Evolutionary conservation across 1,140 invertebrate species (phyloP), one percentile per base, ranked within the genome.

Genomic region (Dendrolimus punctatus): DNA sequence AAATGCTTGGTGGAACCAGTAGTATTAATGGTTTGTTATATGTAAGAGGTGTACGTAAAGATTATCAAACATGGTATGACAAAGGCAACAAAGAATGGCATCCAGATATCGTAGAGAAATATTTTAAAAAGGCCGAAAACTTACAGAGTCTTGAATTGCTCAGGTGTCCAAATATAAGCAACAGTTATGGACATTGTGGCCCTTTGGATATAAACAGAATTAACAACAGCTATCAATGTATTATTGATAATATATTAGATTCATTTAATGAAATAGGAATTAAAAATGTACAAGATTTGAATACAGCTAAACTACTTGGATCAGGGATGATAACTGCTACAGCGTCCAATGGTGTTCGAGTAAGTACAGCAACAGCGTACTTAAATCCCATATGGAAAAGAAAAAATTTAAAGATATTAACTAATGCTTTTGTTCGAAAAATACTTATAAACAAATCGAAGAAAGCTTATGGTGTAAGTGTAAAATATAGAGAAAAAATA

Each of bases 21-120:
- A 90, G 88, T 0, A 89, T 94, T 2, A 96, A 96, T 80, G 93
- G 89, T 1, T 95, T 96, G 93, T 88, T 93, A 36, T 95, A 94
- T 76, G 88, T 92, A 0, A 78, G 92, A 49, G 94, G 93, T n/a
- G n/a, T n/a, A n/a, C n/a, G n/a, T n/a, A n/a, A n/a, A n/a, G n/a
- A n/a, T n/a, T n/a, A n/a, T n/a, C n/a, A n/a, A n/a, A n/a, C n/a
- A n/a, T n/a, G n/a, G n/a, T n/a, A n/a, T n/a, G n/a, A n/a, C n/a
- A n/a, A n/a, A n/a, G n/a, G n/a, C n/a, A n/a, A n/a, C n/a, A n/a
- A n/a, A n/a, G n/a, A n/a, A n/a, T n/a, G 93, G 93, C 88, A 88
- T 39, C 94, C 91, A 60, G 42, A 64, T n/a, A 51, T 53, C 39
- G 57, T 60, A 9, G 46, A 43, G 7, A 43, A 62, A 45, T 70